Conservation (phyloP, 2,113 vertebrate species). For the Cottus gobio region DNA sequence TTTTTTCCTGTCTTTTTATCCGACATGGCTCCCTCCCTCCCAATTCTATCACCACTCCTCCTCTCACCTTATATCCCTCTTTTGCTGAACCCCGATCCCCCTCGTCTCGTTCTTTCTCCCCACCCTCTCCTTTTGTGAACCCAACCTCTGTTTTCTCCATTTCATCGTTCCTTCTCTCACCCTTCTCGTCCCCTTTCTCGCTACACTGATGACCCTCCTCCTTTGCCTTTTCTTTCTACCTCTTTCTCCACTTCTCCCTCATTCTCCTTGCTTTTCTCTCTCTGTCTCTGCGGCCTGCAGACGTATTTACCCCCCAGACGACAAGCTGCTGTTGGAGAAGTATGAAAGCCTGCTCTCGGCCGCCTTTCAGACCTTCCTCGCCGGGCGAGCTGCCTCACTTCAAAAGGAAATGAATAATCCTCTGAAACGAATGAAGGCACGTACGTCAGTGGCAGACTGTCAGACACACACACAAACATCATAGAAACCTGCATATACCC, state of each 20-base stretch:
- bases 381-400: constrained; percentile 96
- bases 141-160: constrained; percentile 20
- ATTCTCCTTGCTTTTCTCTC: constrained; percentile 62
- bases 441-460: constrained; percentile 79
- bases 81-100: constrained; percentile 31
- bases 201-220: constrained; percentile 42
- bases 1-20: constrained; percentile 9
- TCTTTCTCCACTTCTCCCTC: constrained; percentile 42
- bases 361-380: constrained; percentile 98
- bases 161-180: constrained; percentile 25
- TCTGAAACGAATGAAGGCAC: constrained; percentile 99
- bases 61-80: constrained; percentile 22
- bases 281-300: constrained; percentile 82
- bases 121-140: constrained; percentile 11
- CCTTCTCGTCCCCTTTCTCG: constrained; percentile 21
- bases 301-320: constrained; percentile 98
- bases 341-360: constrained; percentile 95
- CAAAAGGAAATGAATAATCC: constrained; percentile 99
- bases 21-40: constrained; percentile 1
- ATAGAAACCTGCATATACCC: constrained; percentile 43
- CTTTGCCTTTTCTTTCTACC: constrained; percentile 24
- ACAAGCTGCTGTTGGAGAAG: constrained; percentile 96
- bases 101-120: constrained; percentile 16
- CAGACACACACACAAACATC: constrained; percentile 7
- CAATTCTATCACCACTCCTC: constrained; percentile 32